Conservation (phyloP, 2,797 vertebrate species). For the Toxotes lorentzi region DNA sequence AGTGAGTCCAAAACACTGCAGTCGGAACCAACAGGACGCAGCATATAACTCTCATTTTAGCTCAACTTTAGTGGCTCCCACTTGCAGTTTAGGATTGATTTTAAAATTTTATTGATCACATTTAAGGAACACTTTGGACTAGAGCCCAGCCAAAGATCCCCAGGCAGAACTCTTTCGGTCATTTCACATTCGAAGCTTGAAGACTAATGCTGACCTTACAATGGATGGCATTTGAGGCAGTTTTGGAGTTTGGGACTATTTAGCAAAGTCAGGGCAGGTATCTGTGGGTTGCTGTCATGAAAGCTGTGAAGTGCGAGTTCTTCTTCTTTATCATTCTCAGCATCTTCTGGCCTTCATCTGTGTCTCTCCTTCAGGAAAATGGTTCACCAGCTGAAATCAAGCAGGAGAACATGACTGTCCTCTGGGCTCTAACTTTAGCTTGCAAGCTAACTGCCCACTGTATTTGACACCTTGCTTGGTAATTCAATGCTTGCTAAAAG, state of each 20-base stretch:
- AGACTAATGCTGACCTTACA: conserved; percentile 46
- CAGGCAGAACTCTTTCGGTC: conserved; percentile 28
- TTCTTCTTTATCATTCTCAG: neutral
- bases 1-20: conserved; percentile 28
- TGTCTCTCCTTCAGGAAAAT: neutral
- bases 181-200: conserved; percentile 42
- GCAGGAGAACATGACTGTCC: neutral
- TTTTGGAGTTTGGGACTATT: conserved; percentile 38
- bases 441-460: neutral
- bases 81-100: conserved; percentile 55
- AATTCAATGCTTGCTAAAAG: conserved; percentile 10
- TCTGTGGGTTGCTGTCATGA: conserved; percentile 13
- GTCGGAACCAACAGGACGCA: conserved; percentile 26
- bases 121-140: conserved; percentile 49
- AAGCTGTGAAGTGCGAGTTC: neutral
- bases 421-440: neutral
- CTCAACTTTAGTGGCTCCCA: conserved; percentile 42
- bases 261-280: conserved; percentile 18
- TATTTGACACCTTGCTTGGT: conserved; percentile 10
- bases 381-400: conserved; percentile 6
- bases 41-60: conserved; percentile 28
- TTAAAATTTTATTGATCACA: conserved; percentile 65
- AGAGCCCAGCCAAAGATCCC: conserved; percentile 46
- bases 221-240: conserved; percentile 33
- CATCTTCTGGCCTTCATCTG: neutral